Evolutionary conservation across 1,140 invertebrate species (phyloP).

Genomic region (Pissodes strobi): DNA sequence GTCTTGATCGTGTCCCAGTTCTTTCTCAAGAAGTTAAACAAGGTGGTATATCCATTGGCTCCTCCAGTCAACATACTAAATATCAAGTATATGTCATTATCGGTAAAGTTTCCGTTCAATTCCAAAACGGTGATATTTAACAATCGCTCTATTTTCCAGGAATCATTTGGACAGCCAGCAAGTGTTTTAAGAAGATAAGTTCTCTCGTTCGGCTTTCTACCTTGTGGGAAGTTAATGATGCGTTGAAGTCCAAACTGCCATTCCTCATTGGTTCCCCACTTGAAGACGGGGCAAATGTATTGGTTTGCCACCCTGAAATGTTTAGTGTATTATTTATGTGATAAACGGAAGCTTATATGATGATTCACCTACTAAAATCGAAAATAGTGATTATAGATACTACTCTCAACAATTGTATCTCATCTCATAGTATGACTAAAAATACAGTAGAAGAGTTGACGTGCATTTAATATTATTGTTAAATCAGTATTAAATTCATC

Average conservation of each 20-base stretch:
- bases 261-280: slow-evolving; percentile 74
- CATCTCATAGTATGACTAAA: too few species aligned
- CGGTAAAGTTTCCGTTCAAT: slow-evolving; percentile 70
- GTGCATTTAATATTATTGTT: too few species aligned
- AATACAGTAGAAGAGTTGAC: too few species aligned
- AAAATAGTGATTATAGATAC: too few species aligned
- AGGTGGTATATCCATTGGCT: slow-evolving; percentile 67
- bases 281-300: slow-evolving; percentile 76
- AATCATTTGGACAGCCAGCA: slow-evolving; percentile 72
- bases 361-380: too few species aligned
- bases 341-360: too few species aligned
- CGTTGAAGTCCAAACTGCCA: slow-evolving; percentile 78
- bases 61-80: slow-evolving; percentile 71
- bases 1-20: slow-evolving; percentile 69
- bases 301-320: slow-evolving; percentile 74
- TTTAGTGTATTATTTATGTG: too few species aligned
- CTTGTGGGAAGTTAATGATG: slow-evolving; percentile 71
- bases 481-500: too few species aligned
- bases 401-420: too few species aligned
- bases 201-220: slow-evolving; percentile 69
- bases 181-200: slow-evolving; percentile 75
- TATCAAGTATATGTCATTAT: slow-evolving; percentile 72
- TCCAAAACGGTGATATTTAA: slow-evolving; percentile 70
- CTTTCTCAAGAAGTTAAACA: slow-evolving; percentile 69
- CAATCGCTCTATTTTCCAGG: slow-evolving; percentile 68